Evolutionary conservation across 2,113 vertebrate genomes (phyloP), one percentile per base, ranked within the genome.

Genomic region (Calyptommatus sinebrachiatus): DNA sequence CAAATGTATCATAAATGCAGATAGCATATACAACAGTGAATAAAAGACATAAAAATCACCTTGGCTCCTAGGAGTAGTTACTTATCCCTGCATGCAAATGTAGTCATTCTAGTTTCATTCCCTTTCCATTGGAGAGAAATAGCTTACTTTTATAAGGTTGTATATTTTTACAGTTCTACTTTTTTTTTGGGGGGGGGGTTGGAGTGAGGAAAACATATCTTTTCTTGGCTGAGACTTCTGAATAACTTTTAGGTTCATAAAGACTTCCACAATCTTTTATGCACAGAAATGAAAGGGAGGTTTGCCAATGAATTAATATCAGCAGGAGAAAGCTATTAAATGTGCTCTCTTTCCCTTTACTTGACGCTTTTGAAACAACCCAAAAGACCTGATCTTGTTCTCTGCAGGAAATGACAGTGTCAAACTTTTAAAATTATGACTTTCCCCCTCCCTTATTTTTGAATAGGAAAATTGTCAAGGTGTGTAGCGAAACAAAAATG

Each of bases 281-380:
- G 79, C 79, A 45, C 71, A 57, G 26, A 68, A 80, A 74, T 80
- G 71, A 80, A 74, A 74, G 63, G 79, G 71, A 74, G 79, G 79
- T 80, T 73, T 74, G 65, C 71, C 48, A 74, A 18, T 68, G 79
- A 74, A 80, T 80, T 80, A 74, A 80, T 67, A 74, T 74, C 79
- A 80, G 79, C 71, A 74, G 79, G 79, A 60, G 31, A 74, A 80
- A 68, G 79, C 79, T 29, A 74, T 74, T 74, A 74, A 68, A 61
- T 46, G n/a, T 68, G 71, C 29, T 80, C 71, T 57, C 35, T 35
- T 60, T 74, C 22, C 21, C 65, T 68, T 68, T 60, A 45, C 79
- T 45, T 45, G 71, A 60, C 68, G 71, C 71, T 73, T 80, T 74
- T 80, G 79, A 74, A 80, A 74, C 79, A 74, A 74, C 74, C 63